Evolutionary conservation across 2,888 invertebrate genomes (phyloP), one percentile per base, ranked within the genome.

Genomic region (Nyleta sp.): DNA sequence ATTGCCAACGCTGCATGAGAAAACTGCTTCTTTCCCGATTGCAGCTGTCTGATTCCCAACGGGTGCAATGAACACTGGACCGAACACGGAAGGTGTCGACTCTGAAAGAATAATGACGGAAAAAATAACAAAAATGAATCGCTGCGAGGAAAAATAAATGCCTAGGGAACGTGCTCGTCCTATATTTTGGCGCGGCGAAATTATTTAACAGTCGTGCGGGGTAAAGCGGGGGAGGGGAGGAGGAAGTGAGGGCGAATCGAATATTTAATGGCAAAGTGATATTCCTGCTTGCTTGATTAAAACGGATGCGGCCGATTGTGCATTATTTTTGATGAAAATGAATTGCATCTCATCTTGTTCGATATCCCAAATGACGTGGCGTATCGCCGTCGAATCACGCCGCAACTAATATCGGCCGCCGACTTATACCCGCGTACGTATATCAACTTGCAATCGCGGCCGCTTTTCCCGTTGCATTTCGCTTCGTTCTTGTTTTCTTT

Each of bases 21-120:
- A 89, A 75, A 87, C 84, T 72, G 87, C 89, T 81, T 90, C 90
- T 50, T 88, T 87, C 50, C 90, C 90, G 75, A 89, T 87, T 62
- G 90, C 88, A 57, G 89, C 90, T 53, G 90, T 90, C 82, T 88
- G 88, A 85, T 90, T 90, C 77, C 87, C 87, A 77, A 90, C 88
- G 62, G 90, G 88, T 44, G 85, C 84, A 79, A 87, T 87, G 80
- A 90, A 89, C 80, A 86, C 83, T 67, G 89, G 89, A 35, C 86
- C 86, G 67, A 80, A 71, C 60, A 76, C 77, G 77, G 84, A 75
- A 76, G 80, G 71, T 57, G 83, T 83, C 65, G 83, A 82, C 72
- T 88, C 89, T 89, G 86, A 79, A 89, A 89, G 81, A 84, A 80
- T 80, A 80, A 80, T 76, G 80, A 80, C 68, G 68, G 64, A 62